A percentile compares a stretch with the other conserved stretches of the same genome.
These are phyloP conservation scores for Falcunculus frontatus DNA, from an alignment of 2,113 vertebrate species.

Conservation along the genomic window DNA sequence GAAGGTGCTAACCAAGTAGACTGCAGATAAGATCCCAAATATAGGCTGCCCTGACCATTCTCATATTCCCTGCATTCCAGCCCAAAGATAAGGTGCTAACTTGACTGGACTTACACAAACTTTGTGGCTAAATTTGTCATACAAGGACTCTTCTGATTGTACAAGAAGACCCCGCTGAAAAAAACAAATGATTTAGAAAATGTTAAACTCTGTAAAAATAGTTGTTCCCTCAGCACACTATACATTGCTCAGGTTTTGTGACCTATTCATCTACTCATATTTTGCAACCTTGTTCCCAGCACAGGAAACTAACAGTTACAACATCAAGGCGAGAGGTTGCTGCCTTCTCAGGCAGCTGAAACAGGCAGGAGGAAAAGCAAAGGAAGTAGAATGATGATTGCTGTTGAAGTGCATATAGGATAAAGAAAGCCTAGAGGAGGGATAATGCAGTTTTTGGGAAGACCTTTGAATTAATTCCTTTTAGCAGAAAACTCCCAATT, in stretches of 20 bases:
- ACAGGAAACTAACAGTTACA: not conserved
- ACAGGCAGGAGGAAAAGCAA: not conserved
- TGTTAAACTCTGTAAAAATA: not conserved
- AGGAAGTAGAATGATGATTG: not conserved
- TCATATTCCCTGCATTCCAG: not conserved
- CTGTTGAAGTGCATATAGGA: not conserved
- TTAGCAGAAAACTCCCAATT: not conserved
- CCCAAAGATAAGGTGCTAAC: not conserved
- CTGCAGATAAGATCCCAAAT: not conserved
- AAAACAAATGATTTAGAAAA: not conserved
- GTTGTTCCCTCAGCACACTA: no score
- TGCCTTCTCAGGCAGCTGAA: not conserved
- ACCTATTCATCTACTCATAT: not conserved
- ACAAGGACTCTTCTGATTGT: not conserved
- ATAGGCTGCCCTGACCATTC: not conserved
- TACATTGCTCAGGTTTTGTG: not conserved
- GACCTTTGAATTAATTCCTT: not conserved
- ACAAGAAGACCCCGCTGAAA: not conserved
- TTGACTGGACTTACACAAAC: not conserved
- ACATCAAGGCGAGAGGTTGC: not conserved
- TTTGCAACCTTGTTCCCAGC: not conserved
- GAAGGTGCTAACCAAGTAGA: not conserved
- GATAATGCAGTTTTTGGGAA: not conserved
- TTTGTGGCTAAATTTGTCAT: not conserved
- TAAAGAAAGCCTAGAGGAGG: not conserved